These are phyloP conservation scores for Crypturellus undulatus DNA, from an alignment of 2,113 vertebrate species.

Conservation along the genomic window DNA sequence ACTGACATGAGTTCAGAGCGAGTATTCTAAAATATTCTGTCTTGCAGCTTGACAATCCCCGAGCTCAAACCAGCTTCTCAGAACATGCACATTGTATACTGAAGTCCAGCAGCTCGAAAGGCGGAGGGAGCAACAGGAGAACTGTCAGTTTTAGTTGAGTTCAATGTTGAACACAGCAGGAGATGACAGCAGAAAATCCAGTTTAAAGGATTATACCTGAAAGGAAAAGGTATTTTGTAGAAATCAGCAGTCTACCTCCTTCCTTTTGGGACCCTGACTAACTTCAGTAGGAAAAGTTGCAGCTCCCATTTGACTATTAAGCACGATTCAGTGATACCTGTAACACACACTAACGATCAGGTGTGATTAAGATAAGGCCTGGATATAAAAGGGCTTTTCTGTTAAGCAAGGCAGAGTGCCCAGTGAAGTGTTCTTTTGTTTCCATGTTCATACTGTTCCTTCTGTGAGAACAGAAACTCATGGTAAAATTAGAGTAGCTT, in stretches of 20 bases:
- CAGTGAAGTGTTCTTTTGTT: neutral
- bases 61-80: neutral
- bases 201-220: neutral
- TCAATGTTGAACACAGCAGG: fast-evolving
- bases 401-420: neutral
- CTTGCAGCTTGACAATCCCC: neutral
- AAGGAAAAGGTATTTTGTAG: neutral
- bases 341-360: neutral
- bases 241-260: neutral
- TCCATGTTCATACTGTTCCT: neutral
- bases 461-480: neutral
- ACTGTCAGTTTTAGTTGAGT: neutral
- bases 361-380: neutral
- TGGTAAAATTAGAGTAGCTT: neutral
- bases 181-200: neutral
- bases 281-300: neutral
- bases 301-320: neutral
- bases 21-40: neutral
- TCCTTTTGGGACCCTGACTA: neutral
- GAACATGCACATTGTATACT: neutral
- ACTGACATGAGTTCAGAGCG: neutral
- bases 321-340: neutral
- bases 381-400: neutral
- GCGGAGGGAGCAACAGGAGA: neutral
- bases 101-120: neutral